These are phyloP conservation scores for Cecidostiba fungosa DNA, from an alignment of 2,888 invertebrate genomes.

Conservation along the genomic window DNA sequence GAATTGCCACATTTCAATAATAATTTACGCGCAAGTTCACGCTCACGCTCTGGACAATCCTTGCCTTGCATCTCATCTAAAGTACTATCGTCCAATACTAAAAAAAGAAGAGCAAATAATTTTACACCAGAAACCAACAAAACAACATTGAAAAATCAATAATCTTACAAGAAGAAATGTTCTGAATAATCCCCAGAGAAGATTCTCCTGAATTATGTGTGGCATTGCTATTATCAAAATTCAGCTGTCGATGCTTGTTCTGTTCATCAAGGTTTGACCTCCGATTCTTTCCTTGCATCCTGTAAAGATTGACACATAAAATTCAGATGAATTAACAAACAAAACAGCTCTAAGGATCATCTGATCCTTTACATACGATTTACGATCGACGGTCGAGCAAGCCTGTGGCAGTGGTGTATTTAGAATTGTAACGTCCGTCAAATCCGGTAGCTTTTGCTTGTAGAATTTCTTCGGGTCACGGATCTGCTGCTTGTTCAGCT, in stretches of 20 bases:
- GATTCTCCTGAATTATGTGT: slow-evolving; percentile 66
- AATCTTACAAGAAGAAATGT: slow-evolving; percentile 70
- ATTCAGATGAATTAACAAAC: not conserved
- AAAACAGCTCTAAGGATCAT: not conserved
- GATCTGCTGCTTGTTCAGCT: slow-evolving; percentile 36
- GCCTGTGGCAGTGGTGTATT: slow-evolving; percentile 79
- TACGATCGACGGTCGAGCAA: slow-evolving; percentile 79
- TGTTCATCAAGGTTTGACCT: slow-evolving; percentile 45
- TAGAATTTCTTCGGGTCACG: not conserved
- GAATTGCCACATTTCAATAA: slow-evolving; percentile 68
- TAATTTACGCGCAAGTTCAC: slow-evolving; percentile 73
- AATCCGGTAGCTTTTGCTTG: slow-evolving; percentile 35
- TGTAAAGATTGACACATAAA: not conserved
- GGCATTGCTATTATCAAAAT: slow-evolving; percentile 37
- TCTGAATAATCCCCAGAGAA: slow-evolving; percentile 74
- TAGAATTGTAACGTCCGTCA: slow-evolving; percentile 69
- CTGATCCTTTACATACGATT: slow-evolving; percentile 4
- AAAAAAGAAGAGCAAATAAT: slow-evolving; percentile 39
- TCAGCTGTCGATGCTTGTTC: slow-evolving; percentile 56
- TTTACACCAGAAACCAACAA: not conserved
- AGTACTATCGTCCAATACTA: slow-evolving; percentile 70
- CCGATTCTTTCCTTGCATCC: slow-evolving; percentile 43
- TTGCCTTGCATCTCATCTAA: slow-evolving; percentile 62
- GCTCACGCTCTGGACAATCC: slow-evolving; percentile 66
- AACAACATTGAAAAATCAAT: slow-evolving; percentile 4